Evolutionary conservation across 2,797 vertebrate genomes (phyloP), one percentile per base, ranked within the genome.

Genomic region (Oreochromis grahami): DNA sequence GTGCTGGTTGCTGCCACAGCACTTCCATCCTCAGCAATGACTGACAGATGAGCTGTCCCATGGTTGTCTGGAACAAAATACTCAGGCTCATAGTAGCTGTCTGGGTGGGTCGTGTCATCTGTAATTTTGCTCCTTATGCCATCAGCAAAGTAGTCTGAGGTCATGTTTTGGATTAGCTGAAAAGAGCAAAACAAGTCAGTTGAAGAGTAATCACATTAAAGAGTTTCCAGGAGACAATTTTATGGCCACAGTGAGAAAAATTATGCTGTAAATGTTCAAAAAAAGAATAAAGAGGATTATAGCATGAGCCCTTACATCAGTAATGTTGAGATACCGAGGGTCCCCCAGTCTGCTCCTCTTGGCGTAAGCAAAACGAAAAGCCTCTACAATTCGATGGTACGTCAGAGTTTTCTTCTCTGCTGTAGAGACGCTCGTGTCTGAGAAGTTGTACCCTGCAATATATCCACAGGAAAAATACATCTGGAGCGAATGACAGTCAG

Each of bases 1-100:
- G 98, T 98, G 96, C 98, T 99, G 92, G 99, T 99, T 83, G 97
- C 98, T 0, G 98, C 97, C 90, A 99, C 98, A 0, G 98, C 98
- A 3, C 97, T 99, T 81, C 99, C 99, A 3, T 99, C 99, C 53
- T 98, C 98, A 0, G 98, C 97, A 38, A 99, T 97, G 83, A 99
- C 79, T 0, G 98, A 99, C 90, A 99, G 90, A 93, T 99, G 98
- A 82, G 98, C 95, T 1, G 99, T 99, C 79, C 99, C 98, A 1
- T 97, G 97, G 55, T 96, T 93, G 7, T 98, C 96, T 0, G 96
- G 96, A 5, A 90, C 92, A 92, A 97, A 98, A 92, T 97, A 99
- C 17, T 97, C 96, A 0, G 98, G 98, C 83, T 98, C 97, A 0
- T 99, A 99, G 96, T 99, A 99, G 84, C 85, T 95, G 85, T 95